Percentiles rank a stretch among this genome's conserved stretches.
phyloP scores from a whole-genome alignment of 2,888 invertebrate genomes.

The Napeogenes sylphis region DNA sequence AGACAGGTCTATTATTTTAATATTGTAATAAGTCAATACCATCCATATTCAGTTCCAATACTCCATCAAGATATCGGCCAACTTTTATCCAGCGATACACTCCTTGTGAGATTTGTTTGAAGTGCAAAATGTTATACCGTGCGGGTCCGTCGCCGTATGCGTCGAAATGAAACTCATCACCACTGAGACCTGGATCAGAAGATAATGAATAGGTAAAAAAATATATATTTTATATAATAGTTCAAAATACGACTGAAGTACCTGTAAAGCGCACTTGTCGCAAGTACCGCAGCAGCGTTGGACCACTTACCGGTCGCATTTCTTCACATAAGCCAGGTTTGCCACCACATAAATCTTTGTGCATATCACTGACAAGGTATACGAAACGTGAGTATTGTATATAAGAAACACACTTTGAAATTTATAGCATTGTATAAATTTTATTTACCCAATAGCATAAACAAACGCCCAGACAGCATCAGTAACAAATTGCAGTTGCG shows the following conservation, averaged over 20 bases:
- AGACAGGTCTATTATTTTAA: background rate
- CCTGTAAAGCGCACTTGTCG: slow-evolving; percentile 86
- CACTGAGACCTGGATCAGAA: slow-evolving; percentile 85
- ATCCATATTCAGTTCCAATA: slow-evolving; percentile 86
- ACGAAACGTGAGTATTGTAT: background rate
- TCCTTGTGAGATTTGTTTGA: slow-evolving; percentile 86
- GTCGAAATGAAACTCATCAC: slow-evolving; percentile 93
- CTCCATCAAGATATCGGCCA: slow-evolving; percentile 90
- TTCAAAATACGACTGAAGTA: slow-evolving; percentile 20
- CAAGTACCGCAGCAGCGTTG: slow-evolving; percentile 88
- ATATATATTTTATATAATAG: background rate
- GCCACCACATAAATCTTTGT: slow-evolving; percentile 85
- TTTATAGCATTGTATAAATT: background rate
- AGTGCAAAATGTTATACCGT: slow-evolving; percentile 96
- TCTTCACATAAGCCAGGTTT: slow-evolving; percentile 87
- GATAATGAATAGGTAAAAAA: too few relatives aligned
- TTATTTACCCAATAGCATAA: slow-evolving; percentile 84
- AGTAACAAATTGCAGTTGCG: slow-evolving; percentile 96
- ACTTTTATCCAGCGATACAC: slow-evolving; percentile 90
- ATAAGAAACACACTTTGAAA: background rate
- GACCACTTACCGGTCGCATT: slow-evolving; percentile 94
- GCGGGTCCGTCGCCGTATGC: slow-evolving; percentile 94
- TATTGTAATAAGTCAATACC: slow-evolving; percentile 66
- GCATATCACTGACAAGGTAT: slow-evolving; percentile 84
- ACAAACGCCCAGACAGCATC: slow-evolving; percentile 97